A percentile compares a stretch with the other conserved stretches of the same genome.
Conservation (phyloP, 2,113 vertebrate species). For the Heterotilapia buettikoferi region DNA sequence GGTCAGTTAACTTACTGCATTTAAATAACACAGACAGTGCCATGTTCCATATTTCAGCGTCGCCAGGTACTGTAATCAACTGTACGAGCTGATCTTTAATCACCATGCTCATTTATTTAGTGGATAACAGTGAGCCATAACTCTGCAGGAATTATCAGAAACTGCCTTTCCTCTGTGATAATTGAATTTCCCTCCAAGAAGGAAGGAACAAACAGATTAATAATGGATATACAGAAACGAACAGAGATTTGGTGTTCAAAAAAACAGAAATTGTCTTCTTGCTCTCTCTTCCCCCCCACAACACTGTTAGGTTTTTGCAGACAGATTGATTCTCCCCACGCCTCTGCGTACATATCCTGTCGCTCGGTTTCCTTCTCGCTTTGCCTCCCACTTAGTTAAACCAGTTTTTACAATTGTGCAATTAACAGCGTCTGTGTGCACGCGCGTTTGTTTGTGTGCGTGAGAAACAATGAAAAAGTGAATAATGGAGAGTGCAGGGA, state of each 20-base stretch:
- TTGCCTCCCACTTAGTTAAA: constrained; percentile 4
- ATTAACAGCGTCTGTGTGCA: background rate
- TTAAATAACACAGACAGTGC: background rate
- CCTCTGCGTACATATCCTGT: background rate
- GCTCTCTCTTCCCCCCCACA: background rate
- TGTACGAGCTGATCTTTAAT: background rate
- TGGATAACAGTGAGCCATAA: background rate
- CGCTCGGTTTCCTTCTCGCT: background rate
- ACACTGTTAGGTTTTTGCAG: background rate
- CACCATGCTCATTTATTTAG: background rate
- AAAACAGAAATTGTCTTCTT: constrained; percentile 53
- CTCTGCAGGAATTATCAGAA: constrained; percentile 30
- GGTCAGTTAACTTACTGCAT: background rate
- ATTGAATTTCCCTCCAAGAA: constrained; percentile 21
- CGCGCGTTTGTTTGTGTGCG: background rate
- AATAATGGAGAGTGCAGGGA: background rate
- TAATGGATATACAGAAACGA: constrained; percentile 37
- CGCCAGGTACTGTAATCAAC: background rate
- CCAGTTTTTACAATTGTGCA: background rate
- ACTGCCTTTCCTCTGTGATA: constrained; percentile 30
- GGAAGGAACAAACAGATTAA: constrained; percentile 1
- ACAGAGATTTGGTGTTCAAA: constrained; percentile 9
- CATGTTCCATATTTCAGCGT: background rate
- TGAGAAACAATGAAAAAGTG: background rate
- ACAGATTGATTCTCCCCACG: background rate